A percentile compares a stretch with the other conserved stretches of the same genome.
Conservation (phyloP, 2,797 vertebrate genomes). For the Hemitrygon akajei region DNA sequence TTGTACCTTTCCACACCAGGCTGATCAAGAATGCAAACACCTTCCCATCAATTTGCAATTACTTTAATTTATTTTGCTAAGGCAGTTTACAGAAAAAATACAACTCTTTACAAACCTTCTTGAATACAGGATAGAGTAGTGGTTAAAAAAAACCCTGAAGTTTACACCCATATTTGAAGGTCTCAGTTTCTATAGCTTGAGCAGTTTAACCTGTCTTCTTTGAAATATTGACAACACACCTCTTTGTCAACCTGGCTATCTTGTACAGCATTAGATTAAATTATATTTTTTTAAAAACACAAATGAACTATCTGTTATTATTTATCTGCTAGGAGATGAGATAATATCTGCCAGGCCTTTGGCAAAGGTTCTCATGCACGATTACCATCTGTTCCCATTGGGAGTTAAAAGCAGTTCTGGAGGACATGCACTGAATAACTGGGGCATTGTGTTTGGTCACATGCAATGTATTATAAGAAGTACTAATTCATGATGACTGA, state of each 20-base stretch:
- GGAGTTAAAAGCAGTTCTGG: not conserved
- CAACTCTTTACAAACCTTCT: not conserved
- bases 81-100: not conserved
- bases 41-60: not conserved
- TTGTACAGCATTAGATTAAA: not conserved
- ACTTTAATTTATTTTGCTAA: not conserved
- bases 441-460: constrained; percentile 14
- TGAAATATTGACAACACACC: not conserved
- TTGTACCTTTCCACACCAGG: not conserved
- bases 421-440: not conserved
- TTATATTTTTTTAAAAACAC: not conserved
- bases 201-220: not conserved
- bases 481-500: constrained; percentile 16
- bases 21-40: not conserved
- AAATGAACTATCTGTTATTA: constrained; percentile 4
- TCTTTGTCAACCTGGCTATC: not conserved
- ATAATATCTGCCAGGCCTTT: not conserved
- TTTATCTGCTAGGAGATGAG: not conserved
- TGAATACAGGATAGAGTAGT: not conserved
- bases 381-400: not conserved
- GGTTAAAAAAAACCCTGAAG: not conserved
- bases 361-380: not conserved
- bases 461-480: constrained; percentile 17
- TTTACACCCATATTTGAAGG: not conserved
- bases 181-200: not conserved